Percentiles rank a stretch among this genome's conserved stretches.
Conservation (phyloP, 2,797 vertebrate species). For the Syngnathus rostellatus region DNA sequence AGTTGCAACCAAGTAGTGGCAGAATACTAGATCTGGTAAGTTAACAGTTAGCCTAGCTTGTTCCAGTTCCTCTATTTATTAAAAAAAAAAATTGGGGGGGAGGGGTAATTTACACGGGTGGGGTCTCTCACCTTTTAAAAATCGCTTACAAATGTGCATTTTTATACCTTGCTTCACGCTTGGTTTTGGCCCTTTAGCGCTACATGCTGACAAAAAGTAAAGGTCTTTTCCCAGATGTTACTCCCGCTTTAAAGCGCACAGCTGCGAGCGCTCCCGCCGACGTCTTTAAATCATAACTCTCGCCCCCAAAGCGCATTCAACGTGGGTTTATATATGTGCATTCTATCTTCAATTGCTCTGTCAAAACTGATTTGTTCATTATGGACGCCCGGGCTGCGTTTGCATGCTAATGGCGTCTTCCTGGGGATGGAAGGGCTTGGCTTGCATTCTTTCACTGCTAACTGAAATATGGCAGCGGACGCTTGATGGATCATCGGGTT, state of each 20-base stretch:
- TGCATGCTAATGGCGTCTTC: background rate
- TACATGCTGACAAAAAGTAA: conserved; percentile 22
- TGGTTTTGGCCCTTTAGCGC: conserved; percentile 25
- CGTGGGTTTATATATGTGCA: conserved; percentile 23
- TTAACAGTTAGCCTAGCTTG: too few relatives aligned
- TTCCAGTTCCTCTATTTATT: too few relatives aligned
- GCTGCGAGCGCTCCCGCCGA: conserved; percentile 13
- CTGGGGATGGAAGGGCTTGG: background rate
- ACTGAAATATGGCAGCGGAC: conserved; percentile 5
- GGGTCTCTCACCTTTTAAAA: background rate
- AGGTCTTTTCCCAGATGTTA: conserved; percentile 39
- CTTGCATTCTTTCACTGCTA: background rate
- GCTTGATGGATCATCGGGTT: conserved; percentile 6
- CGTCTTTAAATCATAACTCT: conserved; percentile 21
- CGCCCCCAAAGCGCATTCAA: conserved; percentile 31
- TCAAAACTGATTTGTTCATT: conserved; percentile 13
- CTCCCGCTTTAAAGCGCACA: conserved; percentile 11
- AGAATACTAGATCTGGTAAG: too few relatives aligned
- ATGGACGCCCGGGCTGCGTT: conserved; percentile 2
- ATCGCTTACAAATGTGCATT: background rate
- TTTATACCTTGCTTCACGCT: background rate
- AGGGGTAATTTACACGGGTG: too few relatives aligned
- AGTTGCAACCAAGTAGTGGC: background rate
- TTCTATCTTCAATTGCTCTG: conserved; percentile 20
- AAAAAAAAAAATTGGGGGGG: too few relatives aligned